Base-by-base conservation (phyloP, 2,888 invertebrate species). In the Marronus borbonicus region DNA sequence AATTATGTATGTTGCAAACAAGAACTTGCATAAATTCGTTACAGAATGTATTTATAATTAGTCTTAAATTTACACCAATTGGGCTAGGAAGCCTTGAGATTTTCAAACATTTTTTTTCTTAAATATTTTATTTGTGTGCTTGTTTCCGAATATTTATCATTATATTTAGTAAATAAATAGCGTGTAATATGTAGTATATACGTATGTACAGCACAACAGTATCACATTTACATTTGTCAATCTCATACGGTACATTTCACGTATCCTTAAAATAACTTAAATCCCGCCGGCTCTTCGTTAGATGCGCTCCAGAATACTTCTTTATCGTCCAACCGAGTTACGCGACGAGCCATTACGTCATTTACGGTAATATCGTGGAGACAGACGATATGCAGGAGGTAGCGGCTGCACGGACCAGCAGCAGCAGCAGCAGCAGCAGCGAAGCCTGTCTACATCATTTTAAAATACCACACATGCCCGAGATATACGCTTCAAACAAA, bases 401-500 rank as follows among this genome's bases (percentile, higher is more conserved):
- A 39, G 72, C n/a, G 36, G 20, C 58, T 17, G 17, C 52, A 36
- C 60, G 55, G 39, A 72, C 17, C 17, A 17, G 17, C 17, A 17
- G 17, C 17, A 17, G 24, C 24, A 24, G 24, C 24, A 24, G 24
- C 24, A 24, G 24, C 24, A 24, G 24, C 24, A 24, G 24, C 24
- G 24, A 24, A 24, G 24, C 24, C 24, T 24, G 24, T 2, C 24
- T 24, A 4, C n/a, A 4, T 69, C 69, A 31, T 72, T 76, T 76
- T 65, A 74, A 66, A 77, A 76, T 78, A 78, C 72, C 72, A 60
- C 77, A 80, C 80, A 80, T 78, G 76, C 70, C 49, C 79, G 80
- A 74, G 81, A 81, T 81, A 81, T 80, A 86, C 84, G 85, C 86
- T 52, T 79, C 82, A 85, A 86, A 87, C 87, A 87, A 87, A 88